Base-by-base conservation (phyloP, 35 echinoderm and acorn worm genomes). In the Ophiothrix spiculata region DNA sequence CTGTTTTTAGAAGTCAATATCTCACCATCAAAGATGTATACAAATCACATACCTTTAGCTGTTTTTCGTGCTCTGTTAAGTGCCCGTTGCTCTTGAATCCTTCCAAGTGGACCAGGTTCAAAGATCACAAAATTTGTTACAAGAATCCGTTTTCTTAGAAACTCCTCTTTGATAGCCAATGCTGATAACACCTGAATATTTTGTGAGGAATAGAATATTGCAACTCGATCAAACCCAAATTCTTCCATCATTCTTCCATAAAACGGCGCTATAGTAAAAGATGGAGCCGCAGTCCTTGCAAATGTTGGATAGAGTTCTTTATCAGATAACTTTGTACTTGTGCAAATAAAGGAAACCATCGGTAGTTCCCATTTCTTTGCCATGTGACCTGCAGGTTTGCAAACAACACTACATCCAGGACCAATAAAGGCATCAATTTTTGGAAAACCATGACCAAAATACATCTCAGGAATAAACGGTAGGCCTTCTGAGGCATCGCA, bases 351-450 rank as follows among this genome's bases (percentile, higher is more conserved):
- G 1, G 93, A 95, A 12, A 95, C 77, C 88, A 95, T 95, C 4
- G 93, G 93, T 11, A 95, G 46, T 21, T 87, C 80, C 93, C 93
- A 95, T 0, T 84, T 41, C 33, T 88, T 80, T 31, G 88, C 84
- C 25, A 95, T 56, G 0, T 91, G 79, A 0, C 88, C 93, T 25
- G 78, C 76, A 1, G 93, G 93, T 74, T 95, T 85, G 39, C 93
- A 95, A 0, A 91, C 88, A 34, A 84, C 69, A 42, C 85, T 86
- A 63, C 93, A 95, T 0, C 83, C 88, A 2, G 78, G 84, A 8
- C 93, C 93, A 64, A 95, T 95, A 25, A 95, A 87, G 12, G 75
- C 93, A 60, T 95, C 60, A 35, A 95, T 38, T n/a, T n/a, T n/a
- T n/a, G n/a, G n/a, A n/a, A n/a, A n/a, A n/a, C n/a, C n/a, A 0